phyloP scores from a whole-genome alignment of 92 coral and sea anemone genomes.

The Siderastrea siderea region DNA sequence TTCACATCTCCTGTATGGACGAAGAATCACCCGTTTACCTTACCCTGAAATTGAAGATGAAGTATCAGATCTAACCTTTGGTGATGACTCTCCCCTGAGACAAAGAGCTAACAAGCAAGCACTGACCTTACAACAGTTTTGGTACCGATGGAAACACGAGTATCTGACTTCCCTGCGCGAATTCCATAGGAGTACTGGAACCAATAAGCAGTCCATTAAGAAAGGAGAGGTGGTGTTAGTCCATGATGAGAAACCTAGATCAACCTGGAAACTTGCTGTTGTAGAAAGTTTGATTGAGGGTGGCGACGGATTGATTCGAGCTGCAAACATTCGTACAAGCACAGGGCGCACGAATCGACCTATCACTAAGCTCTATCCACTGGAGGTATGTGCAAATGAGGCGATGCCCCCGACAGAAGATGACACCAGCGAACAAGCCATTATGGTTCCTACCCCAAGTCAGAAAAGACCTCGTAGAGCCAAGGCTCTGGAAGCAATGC shows the following conservation, averaged over 20 bases:
- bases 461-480: background rate
- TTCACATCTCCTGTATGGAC: conserved; percentile 2
- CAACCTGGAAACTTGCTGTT: background rate
- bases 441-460: conserved; percentile 1
- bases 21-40: conserved; percentile 16
- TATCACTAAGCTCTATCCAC: conserved; percentile 55
- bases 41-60: background rate
- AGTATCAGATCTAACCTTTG: no score
- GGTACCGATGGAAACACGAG: no score
- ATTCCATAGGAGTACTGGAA: no score
- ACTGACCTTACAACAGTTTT: no score
- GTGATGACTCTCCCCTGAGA: no score
- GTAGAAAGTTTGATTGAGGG: conserved; percentile 58
- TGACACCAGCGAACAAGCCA: background rate
- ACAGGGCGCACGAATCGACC: background rate
- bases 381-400: background rate
- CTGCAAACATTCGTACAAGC: conserved; percentile 20
- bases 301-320: conserved; percentile 53
- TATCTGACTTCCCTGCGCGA: no score
- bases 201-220: no score
- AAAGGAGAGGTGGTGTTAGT: no score
- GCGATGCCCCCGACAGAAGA: background rate
- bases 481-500: background rate
- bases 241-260: no score
- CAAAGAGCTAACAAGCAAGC: no score